phyloP scores from a whole-genome alignment of 2,113 vertebrate species.

The Podiceps cristatus region DNA sequence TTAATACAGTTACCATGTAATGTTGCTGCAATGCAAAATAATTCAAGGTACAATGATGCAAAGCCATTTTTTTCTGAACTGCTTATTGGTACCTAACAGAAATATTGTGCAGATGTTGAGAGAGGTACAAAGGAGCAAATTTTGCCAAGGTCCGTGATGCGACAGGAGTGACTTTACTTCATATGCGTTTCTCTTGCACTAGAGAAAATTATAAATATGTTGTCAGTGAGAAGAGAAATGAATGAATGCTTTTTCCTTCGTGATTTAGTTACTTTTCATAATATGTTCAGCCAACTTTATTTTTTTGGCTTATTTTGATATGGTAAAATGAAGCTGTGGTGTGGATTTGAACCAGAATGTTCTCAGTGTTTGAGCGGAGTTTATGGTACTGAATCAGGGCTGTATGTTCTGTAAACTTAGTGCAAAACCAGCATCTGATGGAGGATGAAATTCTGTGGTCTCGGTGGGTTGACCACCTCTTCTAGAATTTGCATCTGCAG shows the following conservation, averaged over 20 bases:
- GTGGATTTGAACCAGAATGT: accelerated
- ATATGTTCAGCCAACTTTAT: accelerated
- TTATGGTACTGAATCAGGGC: background rate
- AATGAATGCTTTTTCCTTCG: too few species aligned
- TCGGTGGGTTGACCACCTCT: background rate
- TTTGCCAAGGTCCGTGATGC: background rate
- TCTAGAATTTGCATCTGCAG: too few species aligned
- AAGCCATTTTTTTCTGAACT: background rate
- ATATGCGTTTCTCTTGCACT: background rate
- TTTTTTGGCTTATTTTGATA: background rate
- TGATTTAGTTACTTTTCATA: background rate
- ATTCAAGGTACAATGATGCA: accelerated
- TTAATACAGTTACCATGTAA: background rate
- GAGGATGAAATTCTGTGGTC: background rate
- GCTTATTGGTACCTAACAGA: background rate
- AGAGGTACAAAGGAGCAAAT: accelerated
- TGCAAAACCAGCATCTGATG: accelerated
- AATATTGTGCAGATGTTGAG: accelerated
- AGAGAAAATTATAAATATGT: background rate
- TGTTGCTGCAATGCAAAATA: background rate
- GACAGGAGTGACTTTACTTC: accelerated
- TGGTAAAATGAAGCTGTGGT: background rate
- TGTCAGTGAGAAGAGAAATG: background rate
- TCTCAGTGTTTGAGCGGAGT: background rate
- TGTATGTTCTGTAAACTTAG: too few species aligned